Evolutionary conservation across 2,797 vertebrate species (phyloP).

Genomic region (Champsocephalus esox): DNA sequence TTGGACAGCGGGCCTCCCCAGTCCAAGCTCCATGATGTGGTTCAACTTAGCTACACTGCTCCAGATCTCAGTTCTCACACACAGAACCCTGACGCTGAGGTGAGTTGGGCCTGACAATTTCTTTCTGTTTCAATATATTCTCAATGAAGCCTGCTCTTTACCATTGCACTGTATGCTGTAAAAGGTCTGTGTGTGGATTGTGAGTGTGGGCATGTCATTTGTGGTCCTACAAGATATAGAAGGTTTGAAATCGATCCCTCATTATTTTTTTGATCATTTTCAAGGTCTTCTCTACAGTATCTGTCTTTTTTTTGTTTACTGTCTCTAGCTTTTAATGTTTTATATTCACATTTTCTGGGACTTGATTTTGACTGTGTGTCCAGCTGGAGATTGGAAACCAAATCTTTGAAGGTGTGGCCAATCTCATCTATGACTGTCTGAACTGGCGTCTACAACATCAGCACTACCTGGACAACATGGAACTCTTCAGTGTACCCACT

Average conservation of each 20-base stretch:
- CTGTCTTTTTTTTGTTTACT: background rate
- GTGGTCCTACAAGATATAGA: background rate
- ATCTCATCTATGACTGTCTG: slow-evolving; percentile 90
- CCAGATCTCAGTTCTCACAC: slow-evolving; percentile 64
- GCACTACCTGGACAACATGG: slow-evolving; percentile 86
- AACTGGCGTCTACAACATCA: slow-evolving; percentile 90
- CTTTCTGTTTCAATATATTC: background rate
- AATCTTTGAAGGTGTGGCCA: slow-evolving; percentile 89
- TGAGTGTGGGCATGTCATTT: slow-evolving; percentile 15
- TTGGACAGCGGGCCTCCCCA: slow-evolving; percentile 83
- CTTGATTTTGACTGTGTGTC: slow-evolving; percentile 19
- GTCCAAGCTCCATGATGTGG: slow-evolving; percentile 88
- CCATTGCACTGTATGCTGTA: slow-evolving; percentile 86
- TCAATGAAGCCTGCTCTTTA: slow-evolving; percentile 84
- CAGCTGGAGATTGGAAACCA: slow-evolving; percentile 85
- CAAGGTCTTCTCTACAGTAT: background rate
- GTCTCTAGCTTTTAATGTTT: background rate
- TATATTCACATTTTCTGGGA: background rate
- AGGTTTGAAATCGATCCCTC: accelerated
- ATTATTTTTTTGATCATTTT: background rate
- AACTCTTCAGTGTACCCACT: slow-evolving; percentile 83
- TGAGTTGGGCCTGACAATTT: slow-evolving; percentile 48
- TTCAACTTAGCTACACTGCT: slow-evolving; percentile 81
- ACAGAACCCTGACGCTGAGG: slow-evolving; percentile 80
- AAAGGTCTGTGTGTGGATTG: slow-evolving; percentile 80